Percentiles rank a stretch among this genome's conserved stretches.
These are phyloP conservation scores for Brachionichthys hirsutus DNA, from an alignment of 2,113 vertebrate genomes.

Conservation along the genomic window DNA sequence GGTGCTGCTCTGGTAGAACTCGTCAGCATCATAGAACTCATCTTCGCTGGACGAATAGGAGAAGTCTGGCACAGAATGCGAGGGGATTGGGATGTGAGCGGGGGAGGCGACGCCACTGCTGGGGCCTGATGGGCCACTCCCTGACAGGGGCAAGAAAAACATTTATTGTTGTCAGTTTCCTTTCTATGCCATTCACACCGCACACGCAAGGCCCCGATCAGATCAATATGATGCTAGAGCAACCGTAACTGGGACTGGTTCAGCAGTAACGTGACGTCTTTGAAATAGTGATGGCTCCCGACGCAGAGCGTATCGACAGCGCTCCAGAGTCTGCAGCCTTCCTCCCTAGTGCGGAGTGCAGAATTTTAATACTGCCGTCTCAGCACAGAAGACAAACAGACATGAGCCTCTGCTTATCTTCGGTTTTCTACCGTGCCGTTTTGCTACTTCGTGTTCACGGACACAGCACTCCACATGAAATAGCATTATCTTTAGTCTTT, in stretches of 20 bases:
- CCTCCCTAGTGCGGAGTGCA: constrained; percentile 55
- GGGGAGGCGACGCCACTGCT: constrained; percentile 93
- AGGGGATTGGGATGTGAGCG: constrained; percentile 91
- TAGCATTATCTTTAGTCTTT: neutral
- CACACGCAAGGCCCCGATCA: neutral
- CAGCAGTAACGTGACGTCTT: constrained; percentile 20
- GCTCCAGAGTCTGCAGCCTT: constrained; percentile 21
- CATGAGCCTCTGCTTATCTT: constrained; percentile 32
- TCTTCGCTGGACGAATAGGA: constrained; percentile 99
- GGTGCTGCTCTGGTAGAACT: constrained; percentile 92
- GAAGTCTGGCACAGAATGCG: constrained; percentile 95
- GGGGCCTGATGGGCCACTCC: constrained; percentile 91
- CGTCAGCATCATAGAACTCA: constrained; percentile 98
- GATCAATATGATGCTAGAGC: no score
- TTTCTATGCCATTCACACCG: neutral
- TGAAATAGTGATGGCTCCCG: constrained; percentile 30
- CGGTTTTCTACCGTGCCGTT: constrained; percentile 10
- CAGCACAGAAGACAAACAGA: constrained; percentile 51
- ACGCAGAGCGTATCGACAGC: constrained; percentile 51
- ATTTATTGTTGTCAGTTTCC: neutral
- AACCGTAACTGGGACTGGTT: neutral
- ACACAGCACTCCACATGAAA: neutral
- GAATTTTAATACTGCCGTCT: constrained; percentile 55
- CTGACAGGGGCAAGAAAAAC: constrained; percentile 58
- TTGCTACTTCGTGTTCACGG: constrained; percentile 20